A percentile compares a stretch with the other conserved stretches of the same genome.
phyloP scores from a whole-genome alignment of 2,797 vertebrate genomes.

The Crenichthys baileyi region DNA sequence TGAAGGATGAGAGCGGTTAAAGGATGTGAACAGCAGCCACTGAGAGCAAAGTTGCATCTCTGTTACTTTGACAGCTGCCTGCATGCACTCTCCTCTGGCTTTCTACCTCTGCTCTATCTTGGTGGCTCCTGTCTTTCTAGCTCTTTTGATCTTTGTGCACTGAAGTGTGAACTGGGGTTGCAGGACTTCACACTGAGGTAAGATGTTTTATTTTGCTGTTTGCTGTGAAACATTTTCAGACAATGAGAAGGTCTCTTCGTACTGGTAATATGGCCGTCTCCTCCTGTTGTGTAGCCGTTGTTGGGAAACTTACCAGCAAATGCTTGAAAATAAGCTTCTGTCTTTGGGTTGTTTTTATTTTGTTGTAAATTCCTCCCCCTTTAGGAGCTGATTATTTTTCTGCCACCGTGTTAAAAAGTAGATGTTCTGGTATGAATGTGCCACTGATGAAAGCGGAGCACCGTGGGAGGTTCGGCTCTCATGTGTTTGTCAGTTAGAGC shows the following conservation, averaged over 20 bases:
- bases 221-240: neutral
- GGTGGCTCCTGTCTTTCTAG: neutral
- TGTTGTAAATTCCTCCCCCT: neutral
- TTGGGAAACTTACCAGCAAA: neutral
- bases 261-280: neutral
- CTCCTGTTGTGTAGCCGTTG: neutral
- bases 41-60: conserved; percentile 59
- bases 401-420: neutral
- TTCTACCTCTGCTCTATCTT: conserved; percentile 20
- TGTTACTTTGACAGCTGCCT: conserved; percentile 69
- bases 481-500: conserved; percentile 33
- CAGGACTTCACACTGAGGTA: conserved; percentile 61
- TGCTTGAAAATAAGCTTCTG: neutral
- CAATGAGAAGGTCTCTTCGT: neutral
- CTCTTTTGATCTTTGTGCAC: neutral
- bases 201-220: conserved; percentile 34
- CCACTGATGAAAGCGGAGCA: neutral
- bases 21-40: conserved; percentile 39
- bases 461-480: conserved; percentile 4
- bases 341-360: neutral
- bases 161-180: conserved; percentile 6
- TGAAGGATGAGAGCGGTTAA: conserved; percentile 35
- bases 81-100: conserved; percentile 41
- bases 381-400: neutral
- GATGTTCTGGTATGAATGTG: neutral